phyloP scores from a whole-genome alignment of 1,140 invertebrate species.

The Sipha flava region DNA sequence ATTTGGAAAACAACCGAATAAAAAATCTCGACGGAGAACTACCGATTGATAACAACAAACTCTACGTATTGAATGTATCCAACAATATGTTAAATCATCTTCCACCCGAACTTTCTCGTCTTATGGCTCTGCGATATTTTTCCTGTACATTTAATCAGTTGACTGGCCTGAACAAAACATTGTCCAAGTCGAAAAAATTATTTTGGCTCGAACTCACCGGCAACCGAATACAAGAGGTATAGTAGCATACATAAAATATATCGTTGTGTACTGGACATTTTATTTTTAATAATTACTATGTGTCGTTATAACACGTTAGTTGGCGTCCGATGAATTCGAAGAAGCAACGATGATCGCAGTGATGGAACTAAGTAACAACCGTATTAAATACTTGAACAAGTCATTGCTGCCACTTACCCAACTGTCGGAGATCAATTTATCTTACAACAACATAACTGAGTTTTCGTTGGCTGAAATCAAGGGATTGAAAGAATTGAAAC shows the following conservation, averaged over 20 bases:
- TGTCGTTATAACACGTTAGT: slow-evolving; percentile 47
- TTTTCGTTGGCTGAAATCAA: slow-evolving; percentile 68
- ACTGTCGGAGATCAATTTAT: slow-evolving; percentile 58
- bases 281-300: not conserved
- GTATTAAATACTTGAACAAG: slow-evolving; percentile 59
- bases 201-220: slow-evolving; percentile 57
- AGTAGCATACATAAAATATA: too few species aligned
- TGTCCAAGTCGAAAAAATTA: slow-evolving; percentile 57
- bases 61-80: slow-evolving; percentile 60
- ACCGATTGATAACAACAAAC: slow-evolving; percentile 54
- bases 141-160: slow-evolving; percentile 64
- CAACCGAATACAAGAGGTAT: slow-evolving; percentile 63
- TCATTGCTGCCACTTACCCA: slow-evolving; percentile 59
- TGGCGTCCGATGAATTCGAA: slow-evolving; percentile 64
- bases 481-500: slow-evolving; percentile 55
- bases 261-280: too few species aligned
- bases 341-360: slow-evolving; percentile 57
- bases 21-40: slow-evolving; percentile 63
- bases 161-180: slow-evolving; percentile 55
- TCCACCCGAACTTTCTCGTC: slow-evolving; percentile 57
- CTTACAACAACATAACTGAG: slow-evolving; percentile 62
- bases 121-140: slow-evolving; percentile 56
- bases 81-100: slow-evolving; percentile 60
- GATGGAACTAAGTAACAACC: slow-evolving; percentile 60
- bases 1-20: slow-evolving; percentile 65